Conservation (phyloP, 2,888 invertebrate genomes). For the Digitonthophagus gazella region DNA sequence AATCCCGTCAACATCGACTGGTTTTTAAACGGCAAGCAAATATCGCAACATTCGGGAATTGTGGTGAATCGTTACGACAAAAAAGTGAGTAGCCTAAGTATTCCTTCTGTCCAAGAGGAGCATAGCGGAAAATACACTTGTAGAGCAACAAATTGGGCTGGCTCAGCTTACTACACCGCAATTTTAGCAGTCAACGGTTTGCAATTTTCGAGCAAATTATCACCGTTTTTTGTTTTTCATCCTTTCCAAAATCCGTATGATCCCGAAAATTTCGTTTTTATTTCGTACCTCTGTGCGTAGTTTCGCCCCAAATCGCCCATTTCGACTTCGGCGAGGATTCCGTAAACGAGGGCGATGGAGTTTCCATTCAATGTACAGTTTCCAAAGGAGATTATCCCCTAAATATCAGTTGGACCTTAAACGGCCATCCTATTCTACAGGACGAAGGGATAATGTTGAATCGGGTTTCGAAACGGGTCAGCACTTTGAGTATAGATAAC, state of each 20-base stretch:
- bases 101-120: conserved; percentile 65
- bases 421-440: conserved; percentile 51
- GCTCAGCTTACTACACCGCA: conserved; percentile 62
- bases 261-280: background rate
- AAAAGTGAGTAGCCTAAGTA: conserved; percentile 61
- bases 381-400: conserved; percentile 70
- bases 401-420: conserved; percentile 65
- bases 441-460: conserved; percentile 33
- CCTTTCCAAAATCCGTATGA: background rate
- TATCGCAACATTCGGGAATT: conserved; percentile 56
- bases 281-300: conserved; percentile 43
- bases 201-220: background rate
- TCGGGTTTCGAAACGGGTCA: conserved; percentile 42
- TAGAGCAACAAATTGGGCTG: conserved; percentile 71
- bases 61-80: conserved; percentile 58
- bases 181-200: conserved; percentile 70
- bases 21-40: conserved; percentile 63
- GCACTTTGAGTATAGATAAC: conserved; percentile 57
- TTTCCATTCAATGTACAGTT: conserved; percentile 65
- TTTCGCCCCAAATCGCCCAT: conserved; percentile 68
- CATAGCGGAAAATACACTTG: conserved; percentile 78
- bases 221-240: background rate
- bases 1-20: conserved; percentile 70
- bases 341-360: conserved; percentile 67
- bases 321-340: conserved; percentile 64